Conservation (phyloP, 2,888 invertebrate species). For the Agrotis ipsilon region DNA sequence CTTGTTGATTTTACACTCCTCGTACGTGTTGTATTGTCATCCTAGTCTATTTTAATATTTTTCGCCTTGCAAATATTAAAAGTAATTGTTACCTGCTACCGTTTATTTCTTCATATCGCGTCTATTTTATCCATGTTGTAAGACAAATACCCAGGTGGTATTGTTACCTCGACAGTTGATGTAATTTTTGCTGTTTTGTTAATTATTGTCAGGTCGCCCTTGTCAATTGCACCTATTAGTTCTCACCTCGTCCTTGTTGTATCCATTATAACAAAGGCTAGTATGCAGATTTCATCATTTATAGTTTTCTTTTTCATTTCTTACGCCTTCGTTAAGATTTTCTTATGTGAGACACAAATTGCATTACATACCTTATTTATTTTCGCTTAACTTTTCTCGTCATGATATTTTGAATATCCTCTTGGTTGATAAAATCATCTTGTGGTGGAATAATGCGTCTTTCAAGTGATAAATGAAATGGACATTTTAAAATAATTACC, state of each 20-base stretch:
- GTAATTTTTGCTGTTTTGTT: not conserved
- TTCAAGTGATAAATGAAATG: constrained; percentile 22
- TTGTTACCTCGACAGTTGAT: not conserved
- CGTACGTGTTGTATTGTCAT: constrained; percentile 21
- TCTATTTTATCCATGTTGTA: not conserved
- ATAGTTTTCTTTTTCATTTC: not conserved
- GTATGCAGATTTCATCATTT: not conserved
- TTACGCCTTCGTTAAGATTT: not conserved
- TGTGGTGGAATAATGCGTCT: constrained; percentile 7
- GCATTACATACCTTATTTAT: not conserved
- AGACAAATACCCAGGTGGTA: not conserved
- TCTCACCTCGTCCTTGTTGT: not conserved
- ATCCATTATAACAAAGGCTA: not conserved
- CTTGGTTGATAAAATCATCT: constrained; percentile 4
- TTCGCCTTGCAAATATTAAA: constrained; percentile 40
- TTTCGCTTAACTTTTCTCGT: not conserved
- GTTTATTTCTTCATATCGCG: not conserved
- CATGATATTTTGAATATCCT: not conserved
- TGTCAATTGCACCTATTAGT: not conserved
- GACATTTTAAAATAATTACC: constrained; percentile 43
- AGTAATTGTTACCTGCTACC: constrained; percentile 35
- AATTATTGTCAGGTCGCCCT: not conserved
- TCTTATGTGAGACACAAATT: not conserved
- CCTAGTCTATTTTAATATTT: constrained; percentile 22
- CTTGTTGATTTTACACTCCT: not conserved